A percentile compares a stretch with the other conserved stretches of the same genome.
Conservation (phyloP, 1,140 invertebrate genomes). For the Dolichoris vasculosae region DNA sequence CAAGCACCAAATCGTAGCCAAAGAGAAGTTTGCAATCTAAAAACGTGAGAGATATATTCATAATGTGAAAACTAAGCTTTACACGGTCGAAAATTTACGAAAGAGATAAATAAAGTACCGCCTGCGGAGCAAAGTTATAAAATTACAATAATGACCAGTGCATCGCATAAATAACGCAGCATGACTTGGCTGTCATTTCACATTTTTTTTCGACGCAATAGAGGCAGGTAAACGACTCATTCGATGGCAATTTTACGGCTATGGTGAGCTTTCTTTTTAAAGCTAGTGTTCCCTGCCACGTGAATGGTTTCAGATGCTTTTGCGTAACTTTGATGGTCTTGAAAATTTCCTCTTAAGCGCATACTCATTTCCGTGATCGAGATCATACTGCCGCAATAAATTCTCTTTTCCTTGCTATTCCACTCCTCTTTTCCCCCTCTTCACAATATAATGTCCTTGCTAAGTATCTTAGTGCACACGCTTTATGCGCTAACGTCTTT, state of each 20-base stretch:
- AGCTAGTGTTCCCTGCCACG: background rate
- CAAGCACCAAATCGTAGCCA: constrained; percentile 56
- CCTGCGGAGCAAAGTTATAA: background rate
- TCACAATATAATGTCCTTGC: constrained; percentile 6
- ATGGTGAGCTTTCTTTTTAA: constrained; percentile 24
- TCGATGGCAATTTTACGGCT: constrained; percentile 35
- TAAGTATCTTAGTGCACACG: constrained; percentile 34
- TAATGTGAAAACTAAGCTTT: constrained; percentile 26
- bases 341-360: constrained; percentile 36
- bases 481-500: background rate
- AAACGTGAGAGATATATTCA: constrained; percentile 47
- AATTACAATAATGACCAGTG: constrained; percentile 39
- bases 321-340: constrained; percentile 27
- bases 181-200: background rate
- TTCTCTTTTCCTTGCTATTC: constrained; percentile 1
- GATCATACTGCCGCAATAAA: constrained; percentile 34
- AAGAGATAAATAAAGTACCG: constrained; percentile 44
- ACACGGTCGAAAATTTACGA: constrained; percentile 24
- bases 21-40: constrained; percentile 56
- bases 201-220: background rate
- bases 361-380: constrained; percentile 34
- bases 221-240: constrained; percentile 30
- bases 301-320: constrained; percentile 11
- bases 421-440: background rate
- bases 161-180: background rate